Conservation (phyloP, 2,113 vertebrate genomes). For the Pyxicephalus adspersus region DNA sequence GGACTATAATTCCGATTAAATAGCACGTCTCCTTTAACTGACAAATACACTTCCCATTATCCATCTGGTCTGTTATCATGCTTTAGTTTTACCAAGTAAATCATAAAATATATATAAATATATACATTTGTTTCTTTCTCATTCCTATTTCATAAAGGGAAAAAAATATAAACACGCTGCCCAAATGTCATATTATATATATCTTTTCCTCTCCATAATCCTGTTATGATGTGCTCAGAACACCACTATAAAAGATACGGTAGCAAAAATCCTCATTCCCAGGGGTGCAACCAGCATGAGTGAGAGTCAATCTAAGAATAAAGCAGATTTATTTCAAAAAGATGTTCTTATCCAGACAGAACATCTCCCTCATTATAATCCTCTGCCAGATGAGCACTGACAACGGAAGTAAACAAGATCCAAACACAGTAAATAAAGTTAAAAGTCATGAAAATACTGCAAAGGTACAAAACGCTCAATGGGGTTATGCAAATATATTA, state of each 20-base stretch:
- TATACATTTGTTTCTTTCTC: no score
- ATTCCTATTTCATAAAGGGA: neutral
- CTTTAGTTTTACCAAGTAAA: no score
- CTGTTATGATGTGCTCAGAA: conserved; percentile 27
- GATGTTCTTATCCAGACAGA: neutral
- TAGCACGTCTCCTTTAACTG: neutral
- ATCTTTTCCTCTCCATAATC: conserved; percentile 7
- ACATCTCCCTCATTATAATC: neutral
- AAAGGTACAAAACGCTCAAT: no score
- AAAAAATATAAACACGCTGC: neutral
- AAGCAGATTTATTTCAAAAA: conserved; percentile 25
- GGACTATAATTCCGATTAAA: neutral
- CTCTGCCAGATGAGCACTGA: neutral
- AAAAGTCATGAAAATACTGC: neutral
- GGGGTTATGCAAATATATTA: no score
- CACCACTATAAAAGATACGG: neutral
- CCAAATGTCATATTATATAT: neutral
- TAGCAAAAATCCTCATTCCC: conserved; percentile 2
- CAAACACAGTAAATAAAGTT: neutral
- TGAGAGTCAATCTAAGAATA: conserved; percentile 16
- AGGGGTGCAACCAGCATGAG: neutral
- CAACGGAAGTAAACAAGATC: neutral
- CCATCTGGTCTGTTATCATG: no score
- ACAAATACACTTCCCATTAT: no score
- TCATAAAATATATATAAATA: no score